Conservation (phyloP, 2,797 vertebrate species). For the Chelon labrosus region DNA sequence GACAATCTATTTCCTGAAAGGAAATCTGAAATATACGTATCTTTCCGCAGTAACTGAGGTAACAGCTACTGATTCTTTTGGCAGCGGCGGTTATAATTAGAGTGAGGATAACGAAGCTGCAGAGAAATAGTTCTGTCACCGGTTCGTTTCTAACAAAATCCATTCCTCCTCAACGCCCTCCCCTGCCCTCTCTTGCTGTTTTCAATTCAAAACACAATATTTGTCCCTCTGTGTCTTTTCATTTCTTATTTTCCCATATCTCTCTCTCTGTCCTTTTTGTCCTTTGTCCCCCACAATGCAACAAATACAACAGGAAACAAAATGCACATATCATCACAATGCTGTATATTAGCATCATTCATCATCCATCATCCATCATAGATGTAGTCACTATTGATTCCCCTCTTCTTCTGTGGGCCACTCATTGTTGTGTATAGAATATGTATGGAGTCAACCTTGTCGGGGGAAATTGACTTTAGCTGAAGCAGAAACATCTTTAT, state of each 20-base stretch:
- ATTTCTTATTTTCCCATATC: conserved; percentile 1
- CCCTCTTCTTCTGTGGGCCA: conserved; percentile 16
- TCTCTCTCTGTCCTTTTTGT: background rate
- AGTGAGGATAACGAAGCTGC: conserved; percentile 55
- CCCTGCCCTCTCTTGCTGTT: conserved; percentile 14
- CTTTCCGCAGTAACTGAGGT: conserved; percentile 58
- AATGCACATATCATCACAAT: conserved; percentile 32
- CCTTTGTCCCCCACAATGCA: conserved; percentile 15
- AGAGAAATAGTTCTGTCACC: conserved; percentile 57
- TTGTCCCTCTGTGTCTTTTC: background rate
- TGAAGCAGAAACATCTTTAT: conserved; percentile 44
- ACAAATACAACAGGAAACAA: conserved; percentile 20
- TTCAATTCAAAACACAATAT: conserved; percentile 1
- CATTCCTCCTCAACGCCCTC: conserved; percentile 19
- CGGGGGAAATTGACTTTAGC: conserved; percentile 31
- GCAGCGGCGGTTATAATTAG: conserved; percentile 61
- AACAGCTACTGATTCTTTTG: conserved; percentile 56
- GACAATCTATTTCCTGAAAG: conserved; percentile 32
- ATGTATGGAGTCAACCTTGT: conserved; percentile 31
- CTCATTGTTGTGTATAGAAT: conserved; percentile 11
- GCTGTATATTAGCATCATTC: background rate
- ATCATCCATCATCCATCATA: conserved; percentile 42
- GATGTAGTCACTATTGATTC: conserved; percentile 41
- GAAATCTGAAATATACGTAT: conserved; percentile 52
- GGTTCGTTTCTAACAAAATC: conserved; percentile 62